phyloP scores from a whole-genome alignment of 1,140 invertebrate genomes.

The Sitobion miscanthi region DNA sequence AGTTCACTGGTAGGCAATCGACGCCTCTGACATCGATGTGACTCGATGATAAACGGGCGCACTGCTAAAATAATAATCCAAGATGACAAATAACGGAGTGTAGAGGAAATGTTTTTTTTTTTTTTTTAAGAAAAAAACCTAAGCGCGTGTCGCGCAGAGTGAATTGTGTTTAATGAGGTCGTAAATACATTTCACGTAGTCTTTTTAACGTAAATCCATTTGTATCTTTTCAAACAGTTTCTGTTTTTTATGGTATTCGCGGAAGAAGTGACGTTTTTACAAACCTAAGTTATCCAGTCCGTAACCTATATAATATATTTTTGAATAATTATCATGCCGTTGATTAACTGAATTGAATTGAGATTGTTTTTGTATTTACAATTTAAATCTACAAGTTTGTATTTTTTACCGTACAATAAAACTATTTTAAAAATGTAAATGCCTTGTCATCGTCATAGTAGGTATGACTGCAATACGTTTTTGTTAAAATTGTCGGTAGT shows the following conservation, averaged over 20 bases:
- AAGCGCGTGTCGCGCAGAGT: constrained; percentile 13
- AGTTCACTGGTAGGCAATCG: not conserved
- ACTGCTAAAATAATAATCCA: not conserved
- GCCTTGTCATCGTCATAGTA: not conserved
- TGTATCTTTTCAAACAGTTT: constrained; percentile 17
- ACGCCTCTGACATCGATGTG: not conserved
- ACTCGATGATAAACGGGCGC: constrained; percentile 5
- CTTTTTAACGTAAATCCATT: constrained; percentile 6
- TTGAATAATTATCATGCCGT: not conserved
- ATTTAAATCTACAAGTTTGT: not conserved
- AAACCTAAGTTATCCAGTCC: not conserved
- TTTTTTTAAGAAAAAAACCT: not conserved
- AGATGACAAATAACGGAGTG: constrained; percentile 1
- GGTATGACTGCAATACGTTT: not conserved
- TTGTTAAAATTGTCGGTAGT: not conserved
- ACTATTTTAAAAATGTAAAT: not conserved
- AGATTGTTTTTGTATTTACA: not conserved
- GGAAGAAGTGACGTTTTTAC: not conserved
- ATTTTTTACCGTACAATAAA: not conserved
- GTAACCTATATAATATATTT: not conserved
- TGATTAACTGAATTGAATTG: not conserved
- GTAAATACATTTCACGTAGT: constrained; percentile 11
- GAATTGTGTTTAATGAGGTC: constrained; percentile 36
- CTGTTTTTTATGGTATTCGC: not conserved
- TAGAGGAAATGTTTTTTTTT: not conserved